Evolutionary conservation across 2,113 vertebrate species (phyloP).

Genomic region (Macquaria australasica): DNA sequence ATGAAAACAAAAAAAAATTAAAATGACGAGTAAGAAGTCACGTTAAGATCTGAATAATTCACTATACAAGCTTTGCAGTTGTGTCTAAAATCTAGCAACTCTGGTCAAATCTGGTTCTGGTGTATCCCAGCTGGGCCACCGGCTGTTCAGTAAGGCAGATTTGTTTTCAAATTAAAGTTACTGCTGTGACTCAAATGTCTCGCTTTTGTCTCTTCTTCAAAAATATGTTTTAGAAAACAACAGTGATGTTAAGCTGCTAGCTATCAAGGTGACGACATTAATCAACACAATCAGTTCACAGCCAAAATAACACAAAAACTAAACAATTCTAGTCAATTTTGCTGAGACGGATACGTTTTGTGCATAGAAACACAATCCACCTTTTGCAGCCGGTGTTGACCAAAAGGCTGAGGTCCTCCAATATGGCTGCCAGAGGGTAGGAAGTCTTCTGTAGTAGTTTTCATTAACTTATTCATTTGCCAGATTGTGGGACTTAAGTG

Average conservation of each 20-base stretch:
- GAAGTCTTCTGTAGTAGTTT: neutral
- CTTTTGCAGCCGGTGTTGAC: neutral
- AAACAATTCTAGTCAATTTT: neutral
- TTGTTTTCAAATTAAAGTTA: constrained; percentile 20
- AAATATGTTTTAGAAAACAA: constrained; percentile 6
- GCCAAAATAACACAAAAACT: neutral
- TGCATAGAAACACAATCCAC: constrained; percentile 26
- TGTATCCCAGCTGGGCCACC: neutral
- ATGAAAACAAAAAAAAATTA: neutral
- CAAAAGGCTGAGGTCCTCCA: constrained; percentile 9
- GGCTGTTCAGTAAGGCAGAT: constrained; percentile 45
- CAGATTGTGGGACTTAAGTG: neutral
- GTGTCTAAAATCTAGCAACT: constrained; percentile 17
- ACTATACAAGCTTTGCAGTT: neutral
- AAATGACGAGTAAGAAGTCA: neutral
- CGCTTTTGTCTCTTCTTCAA: constrained; percentile 5
- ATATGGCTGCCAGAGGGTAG: constrained; percentile 23
- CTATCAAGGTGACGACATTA: neutral
- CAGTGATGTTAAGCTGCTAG: neutral
- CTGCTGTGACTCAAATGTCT: constrained; percentile 36
- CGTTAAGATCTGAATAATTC: neutral
- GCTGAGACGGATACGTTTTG: constrained; percentile 10
- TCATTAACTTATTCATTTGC: neutral
- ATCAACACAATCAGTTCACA: constrained; percentile 15
- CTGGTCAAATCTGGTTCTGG: neutral